Percentiles rank a stretch among this genome's conserved stretches.
phyloP scores from a whole-genome alignment of 2,888 invertebrate genomes.

The Nasonovia ribisnigri region DNA sequence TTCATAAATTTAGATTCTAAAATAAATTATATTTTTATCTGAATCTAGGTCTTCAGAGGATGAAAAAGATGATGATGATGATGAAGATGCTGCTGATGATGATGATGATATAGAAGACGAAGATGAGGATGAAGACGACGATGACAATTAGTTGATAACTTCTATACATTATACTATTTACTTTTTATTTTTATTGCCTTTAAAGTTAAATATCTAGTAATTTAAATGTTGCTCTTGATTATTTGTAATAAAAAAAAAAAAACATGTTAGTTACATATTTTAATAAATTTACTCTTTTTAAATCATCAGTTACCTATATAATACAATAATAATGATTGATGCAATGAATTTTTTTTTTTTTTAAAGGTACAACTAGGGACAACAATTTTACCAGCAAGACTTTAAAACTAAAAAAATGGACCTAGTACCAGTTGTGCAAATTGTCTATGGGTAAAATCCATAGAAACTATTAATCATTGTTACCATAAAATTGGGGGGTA shows the following conservation, averaged over 20 bases:
- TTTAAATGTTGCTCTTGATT: not conserved
- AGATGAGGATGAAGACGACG: not conserved
- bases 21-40: not conserved
- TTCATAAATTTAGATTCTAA: not conserved
- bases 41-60: constrained; percentile 9
- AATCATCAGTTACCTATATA: not conserved
- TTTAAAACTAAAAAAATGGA: too few relatives aligned
- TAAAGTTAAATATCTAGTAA: not conserved
- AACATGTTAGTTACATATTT: not conserved
- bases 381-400: too few relatives aligned
- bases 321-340: not conserved
- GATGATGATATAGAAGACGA: not conserved
- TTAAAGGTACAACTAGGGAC: too few relatives aligned
- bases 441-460: too few relatives aligned
- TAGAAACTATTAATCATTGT: too few relatives aligned
- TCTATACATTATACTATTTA: not conserved
- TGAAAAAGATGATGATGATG: not conserved
- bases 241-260: not conserved
- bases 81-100: not conserved
- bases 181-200: not conserved
- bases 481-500: too few relatives aligned
- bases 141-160: not conserved
- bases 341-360: too few relatives aligned
- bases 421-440: too few relatives aligned
- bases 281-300: not conserved